These are phyloP conservation scores for Lasius platythorax DNA, from an alignment of 2,888 invertebrate species.

Conservation along the genomic window DNA sequence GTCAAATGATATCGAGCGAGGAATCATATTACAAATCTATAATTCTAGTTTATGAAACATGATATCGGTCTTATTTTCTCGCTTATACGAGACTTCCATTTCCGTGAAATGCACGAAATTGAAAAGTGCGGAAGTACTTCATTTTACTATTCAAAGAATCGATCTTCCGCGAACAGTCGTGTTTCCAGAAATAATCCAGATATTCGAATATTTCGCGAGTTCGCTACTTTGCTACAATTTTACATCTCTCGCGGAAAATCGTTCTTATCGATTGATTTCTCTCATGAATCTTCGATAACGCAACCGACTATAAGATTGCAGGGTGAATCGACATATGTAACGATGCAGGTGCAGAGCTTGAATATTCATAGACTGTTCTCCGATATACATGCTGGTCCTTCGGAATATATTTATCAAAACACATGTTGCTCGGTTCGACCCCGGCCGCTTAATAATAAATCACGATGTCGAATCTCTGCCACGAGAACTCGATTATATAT, in stretches of 20 bases:
- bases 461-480: neutral
- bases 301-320: neutral
- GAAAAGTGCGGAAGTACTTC: neutral
- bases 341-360: constrained; percentile 1
- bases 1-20: neutral
- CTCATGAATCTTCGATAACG: neutral
- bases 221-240: neutral
- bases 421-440: constrained; percentile 9
- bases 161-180: neutral
- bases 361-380: constrained; percentile 24
- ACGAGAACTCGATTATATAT: neutral
- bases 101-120: neutral
- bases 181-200: neutral
- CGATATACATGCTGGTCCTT: neutral
- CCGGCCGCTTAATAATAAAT: constrained; percentile 19
- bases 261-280: neutral
- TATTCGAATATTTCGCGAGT: neutral
- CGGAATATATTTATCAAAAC: constrained; percentile 22
- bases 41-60: neutral
- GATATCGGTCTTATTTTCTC: constrained; percentile 10
- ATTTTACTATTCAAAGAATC: neutral
- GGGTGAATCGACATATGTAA: constrained; percentile 27
- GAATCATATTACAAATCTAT: neutral
- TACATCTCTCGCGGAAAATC: neutral
- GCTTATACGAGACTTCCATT: constrained; percentile 11